Base-by-base conservation (phyloP, 2,113 vertebrate species). In the Rhinoderma darwinii region DNA sequence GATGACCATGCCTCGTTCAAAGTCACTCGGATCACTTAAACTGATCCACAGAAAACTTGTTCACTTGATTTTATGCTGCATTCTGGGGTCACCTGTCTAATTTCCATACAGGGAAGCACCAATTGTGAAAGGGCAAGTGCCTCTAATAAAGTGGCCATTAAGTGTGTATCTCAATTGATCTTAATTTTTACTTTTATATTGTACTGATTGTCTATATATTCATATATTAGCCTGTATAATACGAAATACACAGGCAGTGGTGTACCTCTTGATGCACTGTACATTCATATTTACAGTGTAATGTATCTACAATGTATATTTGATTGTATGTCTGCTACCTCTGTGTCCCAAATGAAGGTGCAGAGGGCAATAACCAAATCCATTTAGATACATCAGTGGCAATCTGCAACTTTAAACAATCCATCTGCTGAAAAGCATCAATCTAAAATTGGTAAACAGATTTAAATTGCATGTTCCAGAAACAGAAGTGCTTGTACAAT, bases 401-500 rank as follows among this genome's bases (percentile, higher is more conserved):
- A 43, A 59, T 5, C 15, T 44, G 27, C 70, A 59, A 56, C 6
- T 44, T 9, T 9, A n/a, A 44, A n/a, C 25, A 59, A 56, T 25
- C 83, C 50, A 56, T 41, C 35, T 77, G 54, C 68, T 56, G n/a
- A 17, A 43, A 32, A 47, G 37, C 15, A 75, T 75, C 43, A n/a
- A 74, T 72, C 32, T 83, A 72, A 84, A 84, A 84, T 72, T 73
- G 70, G 47, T n/a, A 75, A 84, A 75, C 74, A 59, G 18, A 76
- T 84, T 75, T 84, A 59, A 59, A 76, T 30, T 75, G 22, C 51
- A 59, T 75, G 83, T 84, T 84, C 83, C 39, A 41, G 35, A 84
- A 84, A 73, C 37, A 84, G 83, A 84, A 84, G 79, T 18, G n/a
- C 70, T 44, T 84, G 32, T 61, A 84, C 83, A 84, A 72, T 56